Evolutionary conservation across 2,888 invertebrate species (phyloP).

Genomic region (Rhingia campestris): DNA sequence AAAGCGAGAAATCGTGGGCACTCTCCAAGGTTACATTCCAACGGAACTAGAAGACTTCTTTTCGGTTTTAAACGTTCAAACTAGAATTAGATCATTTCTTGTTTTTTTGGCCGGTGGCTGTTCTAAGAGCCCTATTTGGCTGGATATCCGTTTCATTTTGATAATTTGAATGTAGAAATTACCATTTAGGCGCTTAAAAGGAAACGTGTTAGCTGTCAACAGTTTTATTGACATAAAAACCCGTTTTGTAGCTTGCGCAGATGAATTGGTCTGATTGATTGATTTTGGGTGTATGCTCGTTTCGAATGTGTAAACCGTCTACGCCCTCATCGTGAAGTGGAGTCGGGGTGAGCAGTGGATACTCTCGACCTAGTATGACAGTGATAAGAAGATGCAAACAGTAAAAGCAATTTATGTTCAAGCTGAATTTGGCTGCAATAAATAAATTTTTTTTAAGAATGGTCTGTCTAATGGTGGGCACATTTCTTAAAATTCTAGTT

Average conservation of each 20-base stretch:
- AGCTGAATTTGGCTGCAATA: no score
- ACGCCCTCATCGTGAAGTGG: background rate
- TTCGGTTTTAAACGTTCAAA: conserved; percentile 11
- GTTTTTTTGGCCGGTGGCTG: conserved; percentile 1
- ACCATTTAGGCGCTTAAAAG: conserved; percentile 7
- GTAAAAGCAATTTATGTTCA: no score
- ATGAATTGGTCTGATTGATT: conserved; percentile 2
- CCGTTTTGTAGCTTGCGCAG: background rate
- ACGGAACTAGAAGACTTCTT: conserved; percentile 11
- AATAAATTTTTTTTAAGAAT: no score
- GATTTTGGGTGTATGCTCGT: background rate
- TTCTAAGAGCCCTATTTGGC: background rate
- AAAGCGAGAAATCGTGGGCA: conserved; percentile 17
- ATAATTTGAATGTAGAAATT: background rate
- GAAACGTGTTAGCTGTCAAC: conserved; percentile 5
- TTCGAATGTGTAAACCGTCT: background rate
- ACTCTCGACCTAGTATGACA: no score
- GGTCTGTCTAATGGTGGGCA: no score
- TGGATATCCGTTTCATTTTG: conserved; percentile 13
- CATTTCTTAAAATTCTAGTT: no score
- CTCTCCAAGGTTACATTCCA: conserved; percentile 33
- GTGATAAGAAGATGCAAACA: no score
- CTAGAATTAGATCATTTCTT: conserved; percentile 50
- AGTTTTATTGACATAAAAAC: conserved; percentile 3
- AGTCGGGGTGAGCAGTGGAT: background rate